Conservation (phyloP, 53 echinoderm and acorn worm genomes). For the Echinarachnius parma region DNA sequence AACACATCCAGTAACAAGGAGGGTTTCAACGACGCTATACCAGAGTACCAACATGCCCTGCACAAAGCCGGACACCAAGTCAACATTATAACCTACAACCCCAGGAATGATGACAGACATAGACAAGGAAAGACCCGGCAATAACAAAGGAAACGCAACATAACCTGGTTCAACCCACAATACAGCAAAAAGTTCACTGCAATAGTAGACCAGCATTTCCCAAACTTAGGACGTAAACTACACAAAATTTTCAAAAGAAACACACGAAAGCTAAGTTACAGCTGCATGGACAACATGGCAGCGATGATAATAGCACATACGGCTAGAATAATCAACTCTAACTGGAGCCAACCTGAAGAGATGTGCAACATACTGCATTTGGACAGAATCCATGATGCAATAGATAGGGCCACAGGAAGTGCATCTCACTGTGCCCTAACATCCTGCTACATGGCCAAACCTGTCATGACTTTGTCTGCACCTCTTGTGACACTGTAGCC, state of each 20-base stretch:
- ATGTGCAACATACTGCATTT: too few relatives aligned
- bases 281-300: conserved; percentile 37
- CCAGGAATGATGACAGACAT: background rate
- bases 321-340: too few relatives aligned
- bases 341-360: too few relatives aligned
- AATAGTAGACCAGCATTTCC: conserved; percentile 13
- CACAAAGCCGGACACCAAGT: conserved; percentile 13
- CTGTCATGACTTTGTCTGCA: too few relatives aligned
- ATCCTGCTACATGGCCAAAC: too few relatives aligned
- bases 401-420: too few relatives aligned
- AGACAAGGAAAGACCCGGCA: background rate
- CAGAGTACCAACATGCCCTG: conserved; percentile 24
- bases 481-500: too few relatives aligned
- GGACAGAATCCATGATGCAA: too few relatives aligned
- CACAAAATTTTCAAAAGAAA: conserved; percentile 28
- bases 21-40: conserved; percentile 11
- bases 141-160: background rate
- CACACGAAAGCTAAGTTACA: conserved; percentile 35
- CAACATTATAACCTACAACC: conserved; percentile 8
- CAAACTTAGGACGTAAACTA: conserved; percentile 4
- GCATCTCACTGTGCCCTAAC: too few relatives aligned
- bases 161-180: conserved; percentile 26
- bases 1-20: too few relatives aligned
- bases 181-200: conserved; percentile 1
- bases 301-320: background rate